A percentile compares a stretch with the other conserved stretches of the same genome.
These are phyloP conservation scores for Helicoverpa assulta DNA, from an alignment of 2,888 invertebrate species.

Conservation along the genomic window DNA sequence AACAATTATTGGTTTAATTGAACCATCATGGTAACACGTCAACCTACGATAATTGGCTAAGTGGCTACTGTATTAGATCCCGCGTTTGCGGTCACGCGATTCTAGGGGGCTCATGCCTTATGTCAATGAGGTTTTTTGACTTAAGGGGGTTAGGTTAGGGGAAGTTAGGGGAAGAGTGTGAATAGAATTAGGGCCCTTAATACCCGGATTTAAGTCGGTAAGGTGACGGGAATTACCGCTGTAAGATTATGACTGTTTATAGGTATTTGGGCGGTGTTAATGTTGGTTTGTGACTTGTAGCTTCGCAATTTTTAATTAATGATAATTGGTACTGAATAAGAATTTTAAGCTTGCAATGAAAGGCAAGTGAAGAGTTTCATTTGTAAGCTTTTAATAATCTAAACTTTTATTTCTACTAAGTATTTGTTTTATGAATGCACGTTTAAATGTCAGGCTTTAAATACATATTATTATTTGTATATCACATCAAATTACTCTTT, in stretches of 20 bases:
- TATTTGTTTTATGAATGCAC: no score
- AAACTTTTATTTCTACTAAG: no score
- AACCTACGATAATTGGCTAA: slow-evolving; percentile 83
- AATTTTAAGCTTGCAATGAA: no score
- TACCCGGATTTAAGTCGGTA: slow-evolving; percentile 17
- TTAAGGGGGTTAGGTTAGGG: slow-evolving; percentile 24
- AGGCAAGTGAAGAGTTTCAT: no score
- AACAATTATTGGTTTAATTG: slow-evolving; percentile 78
- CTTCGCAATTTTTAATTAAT: neutral
- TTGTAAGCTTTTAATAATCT: no score
- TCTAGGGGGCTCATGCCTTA: slow-evolving; percentile 18
- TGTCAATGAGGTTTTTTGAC: slow-evolving; percentile 57
- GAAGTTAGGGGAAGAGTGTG: slow-evolving; percentile 15
- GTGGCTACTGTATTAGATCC: slow-evolving; percentile 79
- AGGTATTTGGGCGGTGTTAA: neutral
- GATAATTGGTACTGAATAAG: neutral
- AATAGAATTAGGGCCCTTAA: slow-evolving; percentile 19
- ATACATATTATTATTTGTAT: no score
- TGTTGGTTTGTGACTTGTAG: neutral
- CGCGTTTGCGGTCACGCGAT: slow-evolving; percentile 82
- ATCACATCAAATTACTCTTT: no score
- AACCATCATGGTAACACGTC: slow-evolving; percentile 79
- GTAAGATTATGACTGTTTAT: neutral
- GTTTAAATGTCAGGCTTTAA: no score
- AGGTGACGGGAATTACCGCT: slow-evolving; percentile 9